These are phyloP conservation scores for Turritopsis dohrnii DNA, from an alignment of 30 jellyfish, hydroid and myxozoan species.

Conservation along the genomic window DNA sequence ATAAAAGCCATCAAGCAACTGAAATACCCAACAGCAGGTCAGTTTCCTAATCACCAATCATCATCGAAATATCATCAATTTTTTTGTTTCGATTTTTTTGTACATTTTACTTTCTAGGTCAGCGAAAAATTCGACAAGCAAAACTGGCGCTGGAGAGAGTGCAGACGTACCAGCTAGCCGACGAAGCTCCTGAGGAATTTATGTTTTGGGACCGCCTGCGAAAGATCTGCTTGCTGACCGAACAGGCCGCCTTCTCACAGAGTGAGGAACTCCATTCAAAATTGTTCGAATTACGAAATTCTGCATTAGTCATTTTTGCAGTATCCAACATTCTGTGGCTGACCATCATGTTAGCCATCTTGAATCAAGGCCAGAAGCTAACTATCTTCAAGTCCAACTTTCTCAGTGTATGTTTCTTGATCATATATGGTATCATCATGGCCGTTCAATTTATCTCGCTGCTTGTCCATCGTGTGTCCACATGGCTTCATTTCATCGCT, in stretches of 20 bases:
- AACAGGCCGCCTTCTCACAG: constrained; percentile 96
- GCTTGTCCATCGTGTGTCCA: constrained; percentile 70
- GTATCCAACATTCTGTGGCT: constrained; percentile 84
- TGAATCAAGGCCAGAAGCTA: constrained; percentile 82
- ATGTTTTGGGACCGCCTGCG: constrained; percentile 83
- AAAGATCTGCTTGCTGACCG: constrained; percentile 69
- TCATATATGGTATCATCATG: constrained; percentile 63
- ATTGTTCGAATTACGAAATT: constrained; percentile 75
- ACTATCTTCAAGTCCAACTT: constrained; percentile 83
- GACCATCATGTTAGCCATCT: constrained; percentile 73
- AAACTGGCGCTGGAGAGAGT: constrained; percentile 62
- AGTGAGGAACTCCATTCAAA: constrained; percentile 80
- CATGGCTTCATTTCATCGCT: constrained; percentile 91
- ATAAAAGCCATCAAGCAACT: constrained; percentile 60
- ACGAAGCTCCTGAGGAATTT: constrained; percentile 43
- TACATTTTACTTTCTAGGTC: constrained; percentile 51
- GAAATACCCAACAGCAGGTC: constrained; percentile 89
- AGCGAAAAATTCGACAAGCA: constrained; percentile 77
- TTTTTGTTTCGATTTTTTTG: neutral
- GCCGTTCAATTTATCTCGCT: constrained; percentile 80
- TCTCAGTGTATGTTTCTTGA: constrained; percentile 67
- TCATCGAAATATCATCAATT: neutral
- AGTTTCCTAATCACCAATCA: neutral
- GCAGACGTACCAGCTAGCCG: constrained; percentile 26
- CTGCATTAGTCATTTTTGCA: constrained; percentile 78